Evolutionary conservation across 92 coral and sea anemone genomes (phyloP), one percentile per base, ranked within the genome.

Genomic region (Meandrina meandrites): DNA sequence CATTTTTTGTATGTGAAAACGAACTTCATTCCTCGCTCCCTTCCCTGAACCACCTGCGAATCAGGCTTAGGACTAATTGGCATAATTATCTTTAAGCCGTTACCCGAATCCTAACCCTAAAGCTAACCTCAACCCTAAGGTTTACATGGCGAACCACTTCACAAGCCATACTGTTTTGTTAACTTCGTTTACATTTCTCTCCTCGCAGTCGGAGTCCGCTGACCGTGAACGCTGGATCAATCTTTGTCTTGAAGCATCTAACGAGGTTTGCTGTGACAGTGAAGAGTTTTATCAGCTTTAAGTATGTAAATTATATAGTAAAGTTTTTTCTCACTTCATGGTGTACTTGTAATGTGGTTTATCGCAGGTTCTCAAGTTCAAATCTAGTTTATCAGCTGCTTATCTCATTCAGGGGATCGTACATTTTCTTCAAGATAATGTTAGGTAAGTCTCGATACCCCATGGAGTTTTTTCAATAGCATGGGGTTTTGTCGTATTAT

Each of bases 221-320:
- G 92, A 90, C 53, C 88, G 91, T 45, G 92, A 94, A 79, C 95
- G 91, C 42, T 96, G 98, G 98, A 79, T 90, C 76, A 86, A 88
- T n/a, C 95, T 96, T 79, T 79, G 90, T 76, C 89, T 92, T 28
- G 98, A 96, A 82, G 98, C 98, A 58, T 86, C 98, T 9, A 87
- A 77, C 32, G 98, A 96, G 93, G 98, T 94, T 64, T 60, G 88
- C 66, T 30, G 24, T 37, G 27, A 5, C 53, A 73, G 24, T 5
- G 15, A 32, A 1, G 21, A 13, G 4, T 37, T 75, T 75, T 75
- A 7, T 0, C 19, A 40, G n/a, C 28, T 60, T 0, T 24, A 11
- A 54, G 1, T 54, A 54, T 66, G n/a, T n/a, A n/a, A n/a, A 66
- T 30, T 3, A 27, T 34, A 27, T 30, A 10, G 35, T 27, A 10